Evolutionary conservation across 2,113 vertebrate species (phyloP), one percentile per base, ranked within the genome.

Genomic region (Myrmophylax atrothorax): DNA sequence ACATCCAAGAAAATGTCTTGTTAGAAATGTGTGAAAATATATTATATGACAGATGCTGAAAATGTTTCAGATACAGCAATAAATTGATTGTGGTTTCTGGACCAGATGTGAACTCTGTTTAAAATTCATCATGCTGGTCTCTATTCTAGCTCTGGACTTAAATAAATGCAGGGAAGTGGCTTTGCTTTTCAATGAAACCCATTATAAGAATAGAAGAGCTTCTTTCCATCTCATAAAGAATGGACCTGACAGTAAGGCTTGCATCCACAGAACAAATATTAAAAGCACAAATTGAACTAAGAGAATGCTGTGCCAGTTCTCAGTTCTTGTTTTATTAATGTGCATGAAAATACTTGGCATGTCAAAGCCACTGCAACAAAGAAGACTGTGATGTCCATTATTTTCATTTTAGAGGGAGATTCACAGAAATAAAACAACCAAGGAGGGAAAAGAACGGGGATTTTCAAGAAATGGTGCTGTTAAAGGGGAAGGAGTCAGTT

Each of bases 21-120:
- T 96, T 98, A 97, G 98, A 97, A 97, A 98, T 42, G 96, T 98
- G 97, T 97, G 96, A 98, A 98, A 98, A 98, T 97, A 97, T 95
- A 97, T 97, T 97, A 97, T 96, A 96, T 98, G 97, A 97, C 97
- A 97, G 97, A 97, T 55, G 75, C 96, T 97, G 96, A 98, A 97
- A 97, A 96, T 97, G 94, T 95, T 97, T 98, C 97, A 98, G 97
- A 97, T 96, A 90, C 89, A 96, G 97, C 95, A 97, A 97, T 98
- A 97, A 97, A 97, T 90, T 96, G 97, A 96, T 97, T 97, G 96
- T 97, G 97, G 96, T 92, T 97, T 97, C 97, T 96, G 96, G 96
- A 97, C 95, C 98, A 98, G 97, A 98, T 97, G 97, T 97, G 97
- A 93, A 95, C 95, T 94, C 90, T 96, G 95, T 94, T 97, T 97